Evolutionary conservation across 2,888 invertebrate genomes (phyloP).

Genomic region (Trachelus iudaicus): DNA sequence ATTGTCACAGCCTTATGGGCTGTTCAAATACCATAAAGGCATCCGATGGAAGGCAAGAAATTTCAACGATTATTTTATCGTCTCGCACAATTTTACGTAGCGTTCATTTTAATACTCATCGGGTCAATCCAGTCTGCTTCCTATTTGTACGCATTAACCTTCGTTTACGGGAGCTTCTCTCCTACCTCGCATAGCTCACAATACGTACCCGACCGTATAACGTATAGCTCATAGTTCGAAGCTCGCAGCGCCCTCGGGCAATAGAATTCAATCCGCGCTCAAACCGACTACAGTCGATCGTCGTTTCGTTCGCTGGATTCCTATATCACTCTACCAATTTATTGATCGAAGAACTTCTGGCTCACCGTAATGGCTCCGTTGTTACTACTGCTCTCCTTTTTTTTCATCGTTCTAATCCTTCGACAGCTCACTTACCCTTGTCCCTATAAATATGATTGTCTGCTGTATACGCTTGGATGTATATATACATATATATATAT

Average conservation of each 20-base stretch:
- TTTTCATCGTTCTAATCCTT: background rate
- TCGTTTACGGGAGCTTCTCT: background rate
- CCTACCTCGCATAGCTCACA: background rate
- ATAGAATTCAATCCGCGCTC: background rate
- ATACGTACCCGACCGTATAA: background rate
- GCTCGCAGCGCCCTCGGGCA: background rate
- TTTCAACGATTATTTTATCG: background rate
- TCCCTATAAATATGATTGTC: background rate
- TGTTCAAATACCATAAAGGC: too few relatives aligned
- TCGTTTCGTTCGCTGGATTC: background rate
- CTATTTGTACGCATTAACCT: background rate
- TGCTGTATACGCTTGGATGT: too few relatives aligned
- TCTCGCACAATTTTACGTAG: background rate
- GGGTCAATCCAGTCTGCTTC: background rate
- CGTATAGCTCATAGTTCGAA: background rate
- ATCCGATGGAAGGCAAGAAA: background rate
- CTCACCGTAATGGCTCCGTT: background rate
- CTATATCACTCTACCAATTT: background rate
- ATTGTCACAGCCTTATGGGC: too few relatives aligned
- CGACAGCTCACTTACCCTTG: background rate
- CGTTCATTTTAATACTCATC: background rate
- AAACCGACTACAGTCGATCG: background rate
- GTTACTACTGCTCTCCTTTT: background rate
- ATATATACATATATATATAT: too few relatives aligned
- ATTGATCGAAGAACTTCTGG: background rate